Percentiles rank a stretch among this genome's conserved stretches.
Conservation (phyloP, 2,113 vertebrate species). For the Micronycteris hirsuta region DNA sequence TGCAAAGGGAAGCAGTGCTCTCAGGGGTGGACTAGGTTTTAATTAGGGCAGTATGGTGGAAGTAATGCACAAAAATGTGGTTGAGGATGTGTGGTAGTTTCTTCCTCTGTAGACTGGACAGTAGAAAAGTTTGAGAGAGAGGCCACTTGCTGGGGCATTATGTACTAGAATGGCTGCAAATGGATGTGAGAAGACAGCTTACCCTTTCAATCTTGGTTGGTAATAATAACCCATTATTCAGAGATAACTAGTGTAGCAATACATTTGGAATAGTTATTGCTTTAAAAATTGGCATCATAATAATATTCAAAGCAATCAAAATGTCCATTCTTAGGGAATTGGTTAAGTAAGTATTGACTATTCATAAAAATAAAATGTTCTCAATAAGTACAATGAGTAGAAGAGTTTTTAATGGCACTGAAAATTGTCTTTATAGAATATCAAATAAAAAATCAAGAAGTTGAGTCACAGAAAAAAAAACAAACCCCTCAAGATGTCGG, state of each 20-base stretch:
- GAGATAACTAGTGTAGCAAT: background rate
- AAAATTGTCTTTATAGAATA: background rate
- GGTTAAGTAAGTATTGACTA: background rate
- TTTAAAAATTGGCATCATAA: background rate
- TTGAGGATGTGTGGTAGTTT: background rate
- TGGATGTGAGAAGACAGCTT: background rate
- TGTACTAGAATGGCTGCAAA: background rate
- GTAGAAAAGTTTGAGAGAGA: background rate
- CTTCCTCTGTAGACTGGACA: background rate
- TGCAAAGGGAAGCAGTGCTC: background rate
- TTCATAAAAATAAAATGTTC: background rate
- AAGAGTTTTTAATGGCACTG: background rate
- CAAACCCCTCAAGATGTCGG: too few relatives aligned
- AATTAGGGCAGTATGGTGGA: background rate
- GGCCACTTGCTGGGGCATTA: background rate
- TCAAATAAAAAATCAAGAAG: background rate
- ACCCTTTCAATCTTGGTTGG: background rate
- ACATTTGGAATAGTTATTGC: background rate
- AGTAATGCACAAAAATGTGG: background rate
- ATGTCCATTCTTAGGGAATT: background rate
- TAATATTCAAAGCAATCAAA: background rate
- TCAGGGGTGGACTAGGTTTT: background rate
- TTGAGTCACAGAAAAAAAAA: too few relatives aligned
- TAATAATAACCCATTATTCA: background rate
- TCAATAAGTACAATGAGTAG: background rate